Conservation (phyloP, 2,113 vertebrate genomes). For the Bubo bubo region DNA sequence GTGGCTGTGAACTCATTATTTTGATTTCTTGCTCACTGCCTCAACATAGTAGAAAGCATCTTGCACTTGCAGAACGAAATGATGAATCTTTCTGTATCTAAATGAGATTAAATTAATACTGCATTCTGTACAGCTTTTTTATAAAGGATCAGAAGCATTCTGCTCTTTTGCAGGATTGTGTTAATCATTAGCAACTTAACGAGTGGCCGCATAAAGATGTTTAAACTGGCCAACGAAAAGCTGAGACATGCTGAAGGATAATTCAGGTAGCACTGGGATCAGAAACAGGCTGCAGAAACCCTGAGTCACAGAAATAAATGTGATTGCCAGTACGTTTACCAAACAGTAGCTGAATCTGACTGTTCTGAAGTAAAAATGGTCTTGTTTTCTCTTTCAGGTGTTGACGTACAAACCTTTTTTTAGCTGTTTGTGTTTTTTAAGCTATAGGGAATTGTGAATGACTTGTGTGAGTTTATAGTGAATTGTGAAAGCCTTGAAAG, state of each 20-base stretch:
- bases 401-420: neutral
- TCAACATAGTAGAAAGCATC: neutral
- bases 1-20: neutral
- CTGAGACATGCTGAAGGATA: neutral
- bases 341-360: neutral
- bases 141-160: neutral
- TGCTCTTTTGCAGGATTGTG: neutral
- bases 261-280: neutral
- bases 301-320: neutral
- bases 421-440: neutral
- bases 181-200: neutral
- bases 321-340: accelerated
- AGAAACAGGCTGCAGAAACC: neutral
- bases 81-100: neutral
- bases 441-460: neutral
- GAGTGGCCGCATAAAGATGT: neutral
- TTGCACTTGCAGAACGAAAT: neutral
- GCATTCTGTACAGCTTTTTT: neutral
- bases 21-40: neutral
- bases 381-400: neutral
- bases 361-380: neutral
- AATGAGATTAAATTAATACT: neutral
- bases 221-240: neutral
- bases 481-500: neutral
- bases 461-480: neutral